These are phyloP conservation scores for Manis pentadactyla DNA, from an alignment of 2,797 vertebrate genomes.

Conservation along the genomic window DNA sequence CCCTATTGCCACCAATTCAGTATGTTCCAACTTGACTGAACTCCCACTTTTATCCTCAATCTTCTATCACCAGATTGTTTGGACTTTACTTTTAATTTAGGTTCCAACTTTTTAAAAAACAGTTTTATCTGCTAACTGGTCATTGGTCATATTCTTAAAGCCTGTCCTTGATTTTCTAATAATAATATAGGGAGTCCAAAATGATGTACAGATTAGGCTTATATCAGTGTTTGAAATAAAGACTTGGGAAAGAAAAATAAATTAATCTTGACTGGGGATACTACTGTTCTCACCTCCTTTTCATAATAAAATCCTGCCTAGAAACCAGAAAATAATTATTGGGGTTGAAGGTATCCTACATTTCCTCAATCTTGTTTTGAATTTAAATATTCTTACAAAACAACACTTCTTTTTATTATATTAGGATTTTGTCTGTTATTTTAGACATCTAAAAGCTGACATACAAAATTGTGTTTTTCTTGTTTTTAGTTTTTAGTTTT, in stretches of 20 bases:
- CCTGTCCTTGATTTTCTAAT: background rate
- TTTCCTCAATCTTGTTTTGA: background rate
- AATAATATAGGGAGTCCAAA: background rate
- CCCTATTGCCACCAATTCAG: background rate
- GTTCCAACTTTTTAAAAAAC: background rate
- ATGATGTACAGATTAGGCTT: background rate
- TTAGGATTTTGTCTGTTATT: background rate
- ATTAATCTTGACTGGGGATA: background rate
- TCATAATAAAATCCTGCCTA: background rate
- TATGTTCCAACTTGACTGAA: background rate
- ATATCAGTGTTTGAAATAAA: constrained; percentile 21
- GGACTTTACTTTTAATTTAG: background rate
- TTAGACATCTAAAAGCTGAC: background rate
- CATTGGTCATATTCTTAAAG: background rate
- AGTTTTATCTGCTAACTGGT: background rate
- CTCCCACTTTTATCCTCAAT: background rate
- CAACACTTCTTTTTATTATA: background rate
- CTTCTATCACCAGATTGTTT: background rate
- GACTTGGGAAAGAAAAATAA: background rate
- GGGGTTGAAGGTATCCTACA: background rate
- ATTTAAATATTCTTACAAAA: background rate
- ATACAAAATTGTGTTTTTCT: background rate
- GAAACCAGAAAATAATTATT: background rate
- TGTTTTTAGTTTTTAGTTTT: background rate
- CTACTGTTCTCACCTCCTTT: background rate